phyloP scores from a whole-genome alignment of 2,797 vertebrate species.

The Anolis apletophallus region DNA sequence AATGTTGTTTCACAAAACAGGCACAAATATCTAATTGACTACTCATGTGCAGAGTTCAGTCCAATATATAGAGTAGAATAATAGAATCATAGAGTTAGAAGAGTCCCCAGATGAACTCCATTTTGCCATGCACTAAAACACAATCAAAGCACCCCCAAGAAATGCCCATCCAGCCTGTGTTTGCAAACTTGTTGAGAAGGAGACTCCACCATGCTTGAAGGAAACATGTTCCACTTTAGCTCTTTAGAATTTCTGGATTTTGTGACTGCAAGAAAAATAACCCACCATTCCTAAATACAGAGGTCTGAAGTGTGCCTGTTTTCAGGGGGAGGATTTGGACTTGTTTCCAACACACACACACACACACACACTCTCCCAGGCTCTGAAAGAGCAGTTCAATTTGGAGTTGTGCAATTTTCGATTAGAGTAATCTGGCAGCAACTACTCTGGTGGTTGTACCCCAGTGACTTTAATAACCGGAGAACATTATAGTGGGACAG shows the following conservation, averaged over 20 bases:
- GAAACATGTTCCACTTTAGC: background rate
- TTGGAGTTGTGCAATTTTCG: slow-evolving; percentile 54
- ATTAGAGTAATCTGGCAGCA: slow-evolving; percentile 59
- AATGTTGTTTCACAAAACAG: too few species aligned
- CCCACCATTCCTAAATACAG: slow-evolving; percentile 2
- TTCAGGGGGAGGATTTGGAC: slow-evolving; percentile 51
- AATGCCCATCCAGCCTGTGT: too few species aligned
- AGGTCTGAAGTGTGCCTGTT: background rate
- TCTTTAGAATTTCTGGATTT: slow-evolving; percentile 42
- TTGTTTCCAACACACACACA: slow-evolving; percentile 47
- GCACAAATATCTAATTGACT: too few species aligned
- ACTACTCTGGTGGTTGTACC: slow-evolving; percentile 64
- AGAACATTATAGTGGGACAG: slow-evolving; percentile 28
- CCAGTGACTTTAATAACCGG: slow-evolving; percentile 58
- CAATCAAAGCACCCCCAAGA: too few species aligned
- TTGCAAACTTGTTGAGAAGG: too few species aligned
- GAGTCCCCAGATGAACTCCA: too few species aligned
- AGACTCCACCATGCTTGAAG: too few species aligned
- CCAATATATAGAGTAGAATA: background rate
- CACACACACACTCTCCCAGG: slow-evolving; percentile 42
- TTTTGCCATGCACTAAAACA: too few species aligned
- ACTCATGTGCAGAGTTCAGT: background rate
- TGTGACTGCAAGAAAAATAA: slow-evolving; percentile 17
- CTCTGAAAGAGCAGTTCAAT: slow-evolving; percentile 55
- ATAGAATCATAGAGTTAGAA: too few species aligned